A percentile compares a stretch with the other conserved stretches of the same genome.
Conservation (phyloP, 2,113 vertebrate genomes). For the Grammatotria lemairii region DNA sequence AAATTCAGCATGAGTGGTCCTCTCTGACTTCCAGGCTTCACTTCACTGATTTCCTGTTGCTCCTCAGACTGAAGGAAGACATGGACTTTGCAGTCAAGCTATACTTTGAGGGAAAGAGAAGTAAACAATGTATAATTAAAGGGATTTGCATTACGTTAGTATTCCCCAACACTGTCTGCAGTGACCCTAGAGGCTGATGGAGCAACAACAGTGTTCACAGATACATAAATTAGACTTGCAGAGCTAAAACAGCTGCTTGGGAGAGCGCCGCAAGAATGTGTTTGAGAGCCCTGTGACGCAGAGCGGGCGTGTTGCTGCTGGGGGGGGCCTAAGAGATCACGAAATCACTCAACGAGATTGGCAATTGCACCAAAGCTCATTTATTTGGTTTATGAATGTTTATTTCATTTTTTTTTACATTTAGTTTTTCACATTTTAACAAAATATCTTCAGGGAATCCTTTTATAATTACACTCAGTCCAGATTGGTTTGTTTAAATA, state of each 20-base stretch:
- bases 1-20: not conserved
- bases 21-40: not conserved
- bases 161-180: constrained; percentile 17
- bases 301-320: not conserved
- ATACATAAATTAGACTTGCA: constrained; percentile 24
- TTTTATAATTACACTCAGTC: not conserved
- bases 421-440: not conserved
- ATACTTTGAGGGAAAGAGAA: constrained; percentile 9
- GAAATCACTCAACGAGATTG: not conserved
- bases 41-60: not conserved
- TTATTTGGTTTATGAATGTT: not conserved
- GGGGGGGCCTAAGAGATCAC: not conserved
- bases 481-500: not conserved
- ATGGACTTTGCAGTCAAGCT: not conserved
- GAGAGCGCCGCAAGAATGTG: not conserved
- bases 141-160: constrained; percentile 42
- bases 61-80: not conserved
- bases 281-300: not conserved
- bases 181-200: constrained; percentile 21
- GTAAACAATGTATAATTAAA: constrained; percentile 35
- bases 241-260: constrained; percentile 1
- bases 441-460: not conserved
- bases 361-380: not conserved
- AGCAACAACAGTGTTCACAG: constrained; percentile 1
- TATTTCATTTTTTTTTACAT: not conserved